These are phyloP conservation scores for Ophioninae sp. DNA, from an alignment of 2,888 invertebrate species.

Conservation along the genomic window DNA sequence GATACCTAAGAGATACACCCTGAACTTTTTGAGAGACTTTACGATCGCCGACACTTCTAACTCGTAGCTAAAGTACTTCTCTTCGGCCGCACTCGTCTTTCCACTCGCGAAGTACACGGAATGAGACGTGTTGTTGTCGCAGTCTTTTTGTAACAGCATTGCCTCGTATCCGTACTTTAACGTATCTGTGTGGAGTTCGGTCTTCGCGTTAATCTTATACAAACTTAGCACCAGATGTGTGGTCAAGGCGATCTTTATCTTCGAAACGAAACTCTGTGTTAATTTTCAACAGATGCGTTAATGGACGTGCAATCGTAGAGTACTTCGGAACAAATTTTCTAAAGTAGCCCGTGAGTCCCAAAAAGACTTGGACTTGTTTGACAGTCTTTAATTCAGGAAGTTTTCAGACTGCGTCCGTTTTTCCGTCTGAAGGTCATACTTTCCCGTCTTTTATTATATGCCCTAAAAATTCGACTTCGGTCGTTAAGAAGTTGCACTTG, in stretches of 20 bases:
- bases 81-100: slow-evolving; percentile 22
- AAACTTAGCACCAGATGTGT: slow-evolving; percentile 33
- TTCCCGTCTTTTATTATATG: no score
- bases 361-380: slow-evolving; percentile 55
- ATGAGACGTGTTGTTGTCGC: slow-evolving; percentile 16
- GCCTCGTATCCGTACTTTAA: slow-evolving; percentile 56
- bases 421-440: no score
- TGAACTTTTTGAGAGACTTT: slow-evolving; percentile 19
- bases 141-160: slow-evolving; percentile 37
- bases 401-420: background rate
- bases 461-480: no score
- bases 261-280: slow-evolving; percentile 56
- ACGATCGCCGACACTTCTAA: slow-evolving; percentile 56
- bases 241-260: slow-evolving; percentile 22
- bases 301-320: slow-evolving; percentile 65
- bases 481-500: no score
- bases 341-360: slow-evolving; percentile 63
- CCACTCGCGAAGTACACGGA: slow-evolving; percentile 37
- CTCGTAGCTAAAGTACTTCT: slow-evolving; percentile 24
- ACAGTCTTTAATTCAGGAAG: slow-evolving; percentile 52
- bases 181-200: slow-evolving; percentile 33
- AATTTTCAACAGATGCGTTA: slow-evolving; percentile 66
- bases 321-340: slow-evolving; percentile 59
- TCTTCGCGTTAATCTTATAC: slow-evolving; percentile 22
- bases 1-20: slow-evolving; percentile 28